phyloP scores from a whole-genome alignment of 2,797 vertebrate genomes.

The Mus caroli region DNA sequence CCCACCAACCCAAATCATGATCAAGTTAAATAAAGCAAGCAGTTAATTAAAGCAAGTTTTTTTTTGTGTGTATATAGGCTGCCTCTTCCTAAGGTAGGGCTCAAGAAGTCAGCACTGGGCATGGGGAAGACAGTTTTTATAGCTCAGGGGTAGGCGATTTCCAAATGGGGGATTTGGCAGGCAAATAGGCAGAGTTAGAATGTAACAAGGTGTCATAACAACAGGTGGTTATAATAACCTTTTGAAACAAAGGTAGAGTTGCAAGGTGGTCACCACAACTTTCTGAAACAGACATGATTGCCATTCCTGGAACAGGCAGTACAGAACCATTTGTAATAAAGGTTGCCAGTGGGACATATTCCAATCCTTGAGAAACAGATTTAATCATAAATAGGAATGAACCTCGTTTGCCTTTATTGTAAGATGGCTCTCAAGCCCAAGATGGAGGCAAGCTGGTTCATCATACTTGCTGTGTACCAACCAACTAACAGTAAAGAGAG shows the following conservation, averaged over 20 bases:
- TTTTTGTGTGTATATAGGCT: neutral
- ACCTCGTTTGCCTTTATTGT: neutral
- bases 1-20: neutral
- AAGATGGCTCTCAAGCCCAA: neutral
- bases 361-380: neutral
- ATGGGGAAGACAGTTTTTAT: neutral
- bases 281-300: neutral
- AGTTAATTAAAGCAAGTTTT: neutral
- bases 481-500: neutral
- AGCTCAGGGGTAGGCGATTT: neutral
- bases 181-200: neutral
- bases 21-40: neutral
- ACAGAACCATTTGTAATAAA: neutral
- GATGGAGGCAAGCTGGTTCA: neutral
- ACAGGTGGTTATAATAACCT: neutral
- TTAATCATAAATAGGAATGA: neutral
- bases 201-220: neutral
- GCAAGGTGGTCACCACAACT: neutral
- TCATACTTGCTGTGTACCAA: neutral
- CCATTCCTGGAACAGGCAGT: neutral
- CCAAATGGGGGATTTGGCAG: neutral
- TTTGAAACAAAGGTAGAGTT: neutral
- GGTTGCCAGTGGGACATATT: neutral
- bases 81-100: too few relatives aligned
- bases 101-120: neutral